These are phyloP conservation scores for Epistrophe grossulariae DNA, from an alignment of 2,888 invertebrate species.

Conservation along the genomic window DNA sequence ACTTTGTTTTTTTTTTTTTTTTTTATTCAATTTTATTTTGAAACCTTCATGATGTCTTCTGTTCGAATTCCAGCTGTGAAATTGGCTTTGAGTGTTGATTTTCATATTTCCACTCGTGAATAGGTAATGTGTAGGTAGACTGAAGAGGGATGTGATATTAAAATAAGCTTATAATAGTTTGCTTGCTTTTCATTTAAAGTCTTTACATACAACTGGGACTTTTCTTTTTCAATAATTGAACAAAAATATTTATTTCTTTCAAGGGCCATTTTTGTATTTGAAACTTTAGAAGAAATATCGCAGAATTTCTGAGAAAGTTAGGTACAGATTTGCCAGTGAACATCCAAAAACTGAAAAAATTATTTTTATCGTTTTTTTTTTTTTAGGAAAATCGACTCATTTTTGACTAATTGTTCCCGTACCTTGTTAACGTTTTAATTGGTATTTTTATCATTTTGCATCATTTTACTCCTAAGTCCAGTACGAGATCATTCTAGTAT, in stretches of 20 bases:
- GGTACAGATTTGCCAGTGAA: too few relatives aligned
- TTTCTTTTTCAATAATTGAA: too few relatives aligned
- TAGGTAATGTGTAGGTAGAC: constrained; percentile 1
- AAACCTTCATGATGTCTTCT: neutral
- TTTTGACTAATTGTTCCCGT: too few relatives aligned
- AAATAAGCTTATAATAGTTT: constrained; percentile 10
- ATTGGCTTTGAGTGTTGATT: constrained; percentile 13
- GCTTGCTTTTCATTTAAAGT: neutral
- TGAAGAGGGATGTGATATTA: neutral
- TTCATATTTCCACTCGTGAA: neutral
- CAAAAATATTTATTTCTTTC: neutral
- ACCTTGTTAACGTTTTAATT: too few relatives aligned
- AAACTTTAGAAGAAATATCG: neutral
- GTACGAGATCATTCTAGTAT: too few relatives aligned
- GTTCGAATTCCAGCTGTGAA: constrained; percentile 9
- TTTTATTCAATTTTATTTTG: neutral
- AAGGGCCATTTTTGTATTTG: neutral
- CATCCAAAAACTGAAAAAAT: too few relatives aligned
- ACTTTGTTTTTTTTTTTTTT: neutral
- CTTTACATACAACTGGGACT: neutral
- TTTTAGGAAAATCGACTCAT: too few relatives aligned
- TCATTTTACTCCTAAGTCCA: too few relatives aligned
- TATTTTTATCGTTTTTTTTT: too few relatives aligned
- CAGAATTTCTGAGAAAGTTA: neutral
- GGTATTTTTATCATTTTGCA: too few relatives aligned